phyloP scores from a whole-genome alignment of 2,888 invertebrate genomes.

The Chouioia cunea region DNA sequence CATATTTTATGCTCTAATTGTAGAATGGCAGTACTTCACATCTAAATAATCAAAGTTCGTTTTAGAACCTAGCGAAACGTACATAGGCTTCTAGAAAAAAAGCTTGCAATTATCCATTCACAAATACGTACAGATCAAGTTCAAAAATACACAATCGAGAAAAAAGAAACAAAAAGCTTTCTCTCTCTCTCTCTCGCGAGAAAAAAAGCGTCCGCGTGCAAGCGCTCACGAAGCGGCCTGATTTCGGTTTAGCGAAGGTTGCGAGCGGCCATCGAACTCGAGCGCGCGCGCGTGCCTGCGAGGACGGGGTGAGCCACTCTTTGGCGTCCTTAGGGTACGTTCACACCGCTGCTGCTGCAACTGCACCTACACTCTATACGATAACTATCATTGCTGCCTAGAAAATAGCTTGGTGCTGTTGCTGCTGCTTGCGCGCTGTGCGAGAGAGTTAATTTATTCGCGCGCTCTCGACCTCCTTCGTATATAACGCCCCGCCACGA shows the following conservation, averaged over 20 bases:
- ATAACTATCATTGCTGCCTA: too few species aligned
- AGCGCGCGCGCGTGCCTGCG: conserved; percentile 43
- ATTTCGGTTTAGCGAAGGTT: conserved; percentile 57
- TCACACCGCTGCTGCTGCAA: conserved; percentile 49
- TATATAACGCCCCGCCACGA: conserved; percentile 10
- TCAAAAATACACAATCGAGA: too few species aligned
- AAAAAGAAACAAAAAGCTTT: too few species aligned
- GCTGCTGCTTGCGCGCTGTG: neutral
- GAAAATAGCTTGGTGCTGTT: too few species aligned
- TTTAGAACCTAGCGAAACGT: neutral
- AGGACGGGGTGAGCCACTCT: conserved; percentile 61
- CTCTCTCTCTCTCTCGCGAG: neutral
- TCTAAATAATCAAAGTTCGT: too few species aligned
- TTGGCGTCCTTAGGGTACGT: conserved; percentile 56
- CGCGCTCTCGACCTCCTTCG: conserved; percentile 55
- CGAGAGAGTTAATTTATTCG: conserved; percentile 54
- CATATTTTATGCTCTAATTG: too few species aligned
- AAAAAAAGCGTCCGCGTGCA: neutral
- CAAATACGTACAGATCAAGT: neutral
- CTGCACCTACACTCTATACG: neutral
- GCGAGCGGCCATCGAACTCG: conserved; percentile 61
- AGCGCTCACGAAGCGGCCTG: conserved; percentile 51
- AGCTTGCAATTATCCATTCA: neutral
- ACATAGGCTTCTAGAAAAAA: neutral
- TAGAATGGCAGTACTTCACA: too few species aligned